Percentiles rank a stretch among this genome's conserved stretches.
Conservation (phyloP, 2,888 invertebrate species). For the Digitonthophagus gazella region DNA sequence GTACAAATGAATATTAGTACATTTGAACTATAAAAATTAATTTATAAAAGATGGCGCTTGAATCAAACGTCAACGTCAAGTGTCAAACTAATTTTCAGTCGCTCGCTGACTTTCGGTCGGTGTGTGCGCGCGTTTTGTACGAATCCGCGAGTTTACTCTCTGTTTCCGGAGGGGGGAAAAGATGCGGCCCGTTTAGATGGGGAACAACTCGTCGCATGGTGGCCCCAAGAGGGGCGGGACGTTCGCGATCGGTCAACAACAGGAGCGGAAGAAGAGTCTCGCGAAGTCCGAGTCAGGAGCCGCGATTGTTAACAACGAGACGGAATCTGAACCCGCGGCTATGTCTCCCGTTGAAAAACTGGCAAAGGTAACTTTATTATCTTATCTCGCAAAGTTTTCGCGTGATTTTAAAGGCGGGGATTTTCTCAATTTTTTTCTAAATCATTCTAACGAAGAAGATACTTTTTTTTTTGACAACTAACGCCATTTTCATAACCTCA, state of each 20-base stretch:
- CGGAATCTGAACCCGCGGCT: constrained; percentile 51
- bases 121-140: too few relatives aligned
- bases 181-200: constrained; percentile 38
- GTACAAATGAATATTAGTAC: too few relatives aligned
- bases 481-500: neutral
- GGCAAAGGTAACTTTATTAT: constrained; percentile 59
- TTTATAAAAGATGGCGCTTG: too few relatives aligned
- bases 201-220: constrained; percentile 48
- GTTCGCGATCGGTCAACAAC: constrained; percentile 42
- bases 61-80: too few relatives aligned
- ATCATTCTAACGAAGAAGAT: neutral
- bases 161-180: too few relatives aligned
- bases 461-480: neutral
- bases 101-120: too few relatives aligned
- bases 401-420: too few relatives aligned
- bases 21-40: too few relatives aligned
- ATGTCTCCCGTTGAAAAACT: constrained; percentile 74
- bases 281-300: constrained; percentile 62
- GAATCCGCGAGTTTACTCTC: too few relatives aligned
- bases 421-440: too few relatives aligned
- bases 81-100: too few relatives aligned
- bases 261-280: constrained; percentile 51
- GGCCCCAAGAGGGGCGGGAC: constrained; percentile 37
- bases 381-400: neutral
- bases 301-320: constrained; percentile 54